These are phyloP conservation scores for Ancistrus triradiatus DNA, from an alignment of 2,113 vertebrate genomes.

Conservation along the genomic window DNA sequence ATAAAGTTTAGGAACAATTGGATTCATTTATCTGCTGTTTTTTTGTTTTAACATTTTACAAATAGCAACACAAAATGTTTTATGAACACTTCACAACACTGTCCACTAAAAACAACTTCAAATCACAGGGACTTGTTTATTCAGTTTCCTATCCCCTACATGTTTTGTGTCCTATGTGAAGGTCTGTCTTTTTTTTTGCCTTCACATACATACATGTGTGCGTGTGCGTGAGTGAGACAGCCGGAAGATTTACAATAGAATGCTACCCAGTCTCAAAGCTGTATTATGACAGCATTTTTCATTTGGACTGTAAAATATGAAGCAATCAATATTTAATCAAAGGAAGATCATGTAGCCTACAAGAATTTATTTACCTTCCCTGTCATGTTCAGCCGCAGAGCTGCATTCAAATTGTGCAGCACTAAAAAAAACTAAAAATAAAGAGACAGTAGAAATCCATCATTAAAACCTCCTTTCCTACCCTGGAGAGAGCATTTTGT, in stretches of 20 bases:
- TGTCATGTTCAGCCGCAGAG: slow-evolving; percentile 24
- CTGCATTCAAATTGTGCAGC: no score
- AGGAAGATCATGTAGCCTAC: slow-evolving; percentile 58
- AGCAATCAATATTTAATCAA: slow-evolving; percentile 76
- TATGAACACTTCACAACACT: no score
- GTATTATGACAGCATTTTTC: slow-evolving; percentile 63
- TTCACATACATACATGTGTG: no score
- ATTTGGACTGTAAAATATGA: slow-evolving; percentile 59
- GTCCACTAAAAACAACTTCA: no score
- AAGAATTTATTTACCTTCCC: slow-evolving; percentile 38
- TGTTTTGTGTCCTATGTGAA: no score
- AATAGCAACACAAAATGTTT: no score
- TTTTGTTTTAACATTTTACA: background rate
- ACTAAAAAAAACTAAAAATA: slow-evolving; percentile 18
- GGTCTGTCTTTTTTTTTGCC: no score
- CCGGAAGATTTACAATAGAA: background rate
- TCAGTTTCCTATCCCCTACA: no score
- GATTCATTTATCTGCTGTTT: no score
- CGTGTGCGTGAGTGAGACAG: background rate
- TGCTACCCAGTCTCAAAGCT: slow-evolving; percentile 18
- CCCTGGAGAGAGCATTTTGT: background rate
- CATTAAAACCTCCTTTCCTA: background rate
- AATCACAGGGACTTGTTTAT: no score
- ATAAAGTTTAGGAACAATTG: no score
- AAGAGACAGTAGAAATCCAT: background rate